Percentiles rank a stretch among this genome's conserved stretches.
phyloP scores from a whole-genome alignment of 2,888 invertebrate genomes.

The Cyaniris semiargus region DNA sequence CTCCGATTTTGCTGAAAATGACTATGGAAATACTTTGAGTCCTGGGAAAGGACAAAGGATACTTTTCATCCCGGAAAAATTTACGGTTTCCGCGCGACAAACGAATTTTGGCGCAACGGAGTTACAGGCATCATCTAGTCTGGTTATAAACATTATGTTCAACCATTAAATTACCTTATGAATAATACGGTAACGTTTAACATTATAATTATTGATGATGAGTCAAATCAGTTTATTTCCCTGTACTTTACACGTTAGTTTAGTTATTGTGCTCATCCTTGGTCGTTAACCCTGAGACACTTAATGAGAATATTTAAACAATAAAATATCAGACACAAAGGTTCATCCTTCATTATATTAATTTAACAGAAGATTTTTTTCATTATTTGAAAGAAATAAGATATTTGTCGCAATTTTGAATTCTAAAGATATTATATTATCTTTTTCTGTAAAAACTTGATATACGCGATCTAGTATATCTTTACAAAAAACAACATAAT shows the following conservation, averaged over 20 bases:
- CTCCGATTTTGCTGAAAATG: too few relatives aligned
- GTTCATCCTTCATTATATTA: neutral
- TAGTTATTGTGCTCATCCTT: constrained; percentile 1
- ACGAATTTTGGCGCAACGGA: too few relatives aligned
- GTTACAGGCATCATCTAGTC: too few relatives aligned
- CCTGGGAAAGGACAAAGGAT: too few relatives aligned
- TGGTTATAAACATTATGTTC: too few relatives aligned
- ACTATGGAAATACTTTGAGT: too few relatives aligned
- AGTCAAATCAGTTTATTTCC: neutral
- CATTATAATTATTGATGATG: neutral
- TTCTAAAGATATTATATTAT: neutral
- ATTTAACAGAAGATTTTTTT: neutral
- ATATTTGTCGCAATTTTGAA: neutral
- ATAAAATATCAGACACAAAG: neutral
- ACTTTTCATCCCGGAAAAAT: too few relatives aligned
- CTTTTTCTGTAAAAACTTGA: too few relatives aligned
- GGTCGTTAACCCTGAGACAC: neutral
- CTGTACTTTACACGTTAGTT: neutral
- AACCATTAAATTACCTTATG: too few relatives aligned
- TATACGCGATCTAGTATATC: neutral
- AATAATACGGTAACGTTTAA: neutral
- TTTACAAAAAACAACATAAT: neutral
- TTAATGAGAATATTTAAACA: neutral
- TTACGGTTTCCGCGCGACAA: too few relatives aligned
- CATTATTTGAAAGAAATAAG: too few relatives aligned